These are phyloP conservation scores for Tetramorium simillimum DNA, from an alignment of 1,140 invertebrate genomes.

Conservation along the genomic window DNA sequence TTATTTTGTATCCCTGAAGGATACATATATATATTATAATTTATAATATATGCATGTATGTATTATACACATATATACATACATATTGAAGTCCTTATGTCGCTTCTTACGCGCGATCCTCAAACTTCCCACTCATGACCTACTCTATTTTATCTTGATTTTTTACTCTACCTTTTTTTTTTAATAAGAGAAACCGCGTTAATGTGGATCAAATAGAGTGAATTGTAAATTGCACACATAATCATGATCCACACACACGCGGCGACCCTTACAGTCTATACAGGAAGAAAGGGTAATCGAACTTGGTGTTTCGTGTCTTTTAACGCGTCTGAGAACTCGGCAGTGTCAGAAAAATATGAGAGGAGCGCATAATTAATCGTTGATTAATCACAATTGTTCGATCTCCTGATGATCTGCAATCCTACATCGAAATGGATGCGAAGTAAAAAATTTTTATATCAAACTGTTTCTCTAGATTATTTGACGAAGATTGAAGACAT, in stretches of 20 bases:
- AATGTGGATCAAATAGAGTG: slow-evolving; percentile 27
- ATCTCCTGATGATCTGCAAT: not conserved
- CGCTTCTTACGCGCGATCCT: slow-evolving; percentile 17
- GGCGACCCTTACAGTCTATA: slow-evolving; percentile 14
- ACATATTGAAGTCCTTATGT: not conserved
- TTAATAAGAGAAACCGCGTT: not conserved
- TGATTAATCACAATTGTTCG: slow-evolving; percentile 1
- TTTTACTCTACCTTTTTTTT: not conserved
- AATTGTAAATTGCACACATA: not conserved
- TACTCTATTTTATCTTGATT: slow-evolving; percentile 5
- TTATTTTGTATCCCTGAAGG: slow-evolving; percentile 8
- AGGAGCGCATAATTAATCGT: not conserved
- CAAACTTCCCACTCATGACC: not conserved
- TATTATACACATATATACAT: not conserved
- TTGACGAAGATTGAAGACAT: not conserved
- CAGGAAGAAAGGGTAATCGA: slow-evolving; percentile 47
- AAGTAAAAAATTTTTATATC: not conserved
- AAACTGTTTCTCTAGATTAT: not conserved
- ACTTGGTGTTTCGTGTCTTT: slow-evolving; percentile 41
- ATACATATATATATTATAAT: not conserved
- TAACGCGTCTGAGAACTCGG: slow-evolving; percentile 12
- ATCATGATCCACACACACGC: slow-evolving; percentile 28
- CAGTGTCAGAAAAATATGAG: not conserved
- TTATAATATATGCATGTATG: not conserved
- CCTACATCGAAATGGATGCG: not conserved